Base-by-base conservation (phyloP, 2,113 vertebrate species). In the Corydoras maculifer region DNA sequence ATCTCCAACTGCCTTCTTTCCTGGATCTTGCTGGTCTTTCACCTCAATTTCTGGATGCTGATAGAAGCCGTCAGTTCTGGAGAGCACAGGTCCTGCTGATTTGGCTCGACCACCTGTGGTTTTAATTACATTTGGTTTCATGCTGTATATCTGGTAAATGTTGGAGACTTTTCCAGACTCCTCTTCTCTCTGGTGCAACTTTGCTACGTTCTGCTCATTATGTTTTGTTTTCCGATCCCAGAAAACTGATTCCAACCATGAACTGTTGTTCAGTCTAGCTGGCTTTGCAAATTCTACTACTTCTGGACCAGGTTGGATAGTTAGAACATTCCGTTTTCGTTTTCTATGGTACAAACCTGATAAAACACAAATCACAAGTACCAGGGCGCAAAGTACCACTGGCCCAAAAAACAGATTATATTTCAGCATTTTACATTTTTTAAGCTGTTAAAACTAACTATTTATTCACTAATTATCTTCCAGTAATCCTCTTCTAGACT, bases 71-170 rank as follows among this genome's bases (percentile, higher is more conserved):
- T 82, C 75, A 4, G 70, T 63, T 7, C 58, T 73, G 18, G 74
- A 73, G 60, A 91, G 78, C 5, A 86, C 30, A 5, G 90, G 86
- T 0, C 82, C 77, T 2, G 89, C 89, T 0, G 90, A 91, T 74
- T 84, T 88, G 1, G 87, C 80, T 48, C 86, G 74, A 72, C 8
- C 51, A 51, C 0, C 32, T 1, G 0, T 2, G 0, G 54, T 1
- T 1, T 49, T 3, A 0, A 0, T 31, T 15, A 68, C 1, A 54
- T 15, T 31, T 10, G 30, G 10, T 0, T 5, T 14, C 9, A 58
- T 32, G 58, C 69, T 70, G 55, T 78, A 77, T 58, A 69, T 78
- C 14, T 75, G 64, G 62, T 69, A 73, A 30, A 79, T 76, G 31
- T 76, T 70, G 32, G 77, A 79, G 11, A 63, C 62, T 32, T 8